Evolutionary conservation across 2,113 vertebrate species (phyloP), one percentile per base, ranked within the genome.

Genomic region (Pachypanchax playfairii): DNA sequence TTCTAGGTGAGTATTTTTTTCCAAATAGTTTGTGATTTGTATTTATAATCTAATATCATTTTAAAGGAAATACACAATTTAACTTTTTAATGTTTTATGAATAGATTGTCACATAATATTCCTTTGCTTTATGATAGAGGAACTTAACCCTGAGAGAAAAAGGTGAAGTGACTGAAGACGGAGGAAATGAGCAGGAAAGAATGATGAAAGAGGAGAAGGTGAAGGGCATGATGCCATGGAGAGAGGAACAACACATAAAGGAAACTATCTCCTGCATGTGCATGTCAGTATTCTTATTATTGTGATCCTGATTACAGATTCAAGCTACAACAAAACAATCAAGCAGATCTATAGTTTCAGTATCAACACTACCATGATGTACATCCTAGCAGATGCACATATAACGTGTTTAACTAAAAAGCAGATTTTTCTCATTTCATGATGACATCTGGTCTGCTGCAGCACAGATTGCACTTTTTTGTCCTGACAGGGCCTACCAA

Each of bases 401-500:
- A 64, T 17, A 53, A 20, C 44, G 6, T 2, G 13, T 47, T 42
- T 36, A 53, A 63, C 47, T 70, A 28, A 53, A 57, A 75, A 75
- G 57, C 70, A 61, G 50, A 51, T 84, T 86, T 78, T 83, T 84
- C 79, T 82, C 82, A 82, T 82, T 86, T 21, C 4, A 39, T 56
- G 73, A 69, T 77, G 72, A 74, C 79, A 87, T 86, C 73, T 84
- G 73, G 47, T 81, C 69, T 64, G 58, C 73, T 18, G 41, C 65
- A 69, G 61, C 70, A 79, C 70, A 88, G 83, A 82, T 84, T 87
- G 83, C 78, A 84, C 77, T 89, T 82, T 79, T 84, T 65, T 58
- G 66, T 75, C 73, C 82, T 80, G 81, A 89, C 80, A 73, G 67
- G 64, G 53, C 63, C 70, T 4, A 76, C 72, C 61, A 59, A 83